These are phyloP conservation scores for Odocoileus hemionus DNA, from an alignment of 2,113 vertebrate species.

Conservation along the genomic window DNA sequence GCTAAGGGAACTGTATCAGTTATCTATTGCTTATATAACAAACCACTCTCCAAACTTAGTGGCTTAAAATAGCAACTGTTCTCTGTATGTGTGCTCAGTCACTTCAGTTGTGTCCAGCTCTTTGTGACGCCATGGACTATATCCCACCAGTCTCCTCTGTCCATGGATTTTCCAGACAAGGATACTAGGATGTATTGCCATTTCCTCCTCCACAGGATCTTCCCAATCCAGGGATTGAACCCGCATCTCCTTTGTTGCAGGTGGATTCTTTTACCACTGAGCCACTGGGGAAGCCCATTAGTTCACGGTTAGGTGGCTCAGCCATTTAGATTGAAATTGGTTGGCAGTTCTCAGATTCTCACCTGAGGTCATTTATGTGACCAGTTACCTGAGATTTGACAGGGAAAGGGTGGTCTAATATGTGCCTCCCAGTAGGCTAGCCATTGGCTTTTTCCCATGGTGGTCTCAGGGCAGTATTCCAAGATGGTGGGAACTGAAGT, in stretches of 20 bases:
- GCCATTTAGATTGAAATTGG: neutral
- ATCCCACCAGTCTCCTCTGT: neutral
- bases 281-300: neutral
- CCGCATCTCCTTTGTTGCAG: neutral
- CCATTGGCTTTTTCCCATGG: neutral
- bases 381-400: neutral
- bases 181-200: neutral
- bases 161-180: neutral
- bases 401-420: neutral
- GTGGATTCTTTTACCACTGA: neutral
- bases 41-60: neutral
- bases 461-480: neutral
- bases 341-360: neutral
- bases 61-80: neutral
- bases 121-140: fast-evolving
- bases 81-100: neutral
- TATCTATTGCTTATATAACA: neutral
- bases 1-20: neutral
- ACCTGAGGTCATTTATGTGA: neutral
- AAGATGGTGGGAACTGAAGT: neutral
- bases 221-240: neutral
- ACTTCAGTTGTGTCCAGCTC: neutral
- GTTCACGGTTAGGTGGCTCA: neutral
- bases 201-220: neutral
- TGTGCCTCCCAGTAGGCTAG: no score